phyloP scores from a whole-genome alignment of 1,140 invertebrate genomes.

The Maniola jurtina region DNA sequence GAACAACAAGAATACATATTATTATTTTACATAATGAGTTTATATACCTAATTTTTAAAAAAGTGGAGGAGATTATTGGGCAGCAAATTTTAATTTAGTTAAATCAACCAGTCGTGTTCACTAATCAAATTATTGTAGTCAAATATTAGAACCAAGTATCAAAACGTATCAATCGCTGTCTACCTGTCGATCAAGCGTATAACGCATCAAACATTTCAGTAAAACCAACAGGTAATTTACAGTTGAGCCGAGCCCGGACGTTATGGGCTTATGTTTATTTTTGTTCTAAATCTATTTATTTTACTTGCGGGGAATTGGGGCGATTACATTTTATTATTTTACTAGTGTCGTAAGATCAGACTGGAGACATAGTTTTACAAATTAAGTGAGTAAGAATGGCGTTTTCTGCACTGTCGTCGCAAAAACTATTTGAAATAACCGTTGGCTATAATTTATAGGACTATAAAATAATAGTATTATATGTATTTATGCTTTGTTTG shows the following conservation, averaged over 20 bases:
- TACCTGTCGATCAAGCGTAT: constrained; percentile 60
- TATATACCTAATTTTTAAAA: too few relatives aligned
- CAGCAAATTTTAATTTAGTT: too few relatives aligned
- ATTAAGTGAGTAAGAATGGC: too few relatives aligned
- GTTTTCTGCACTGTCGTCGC: too few relatives aligned
- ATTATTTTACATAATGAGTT: too few relatives aligned
- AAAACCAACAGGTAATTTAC: constrained; percentile 73
- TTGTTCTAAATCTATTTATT: constrained; percentile 67
- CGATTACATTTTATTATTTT: constrained; percentile 69
- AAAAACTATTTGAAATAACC: too few relatives aligned
- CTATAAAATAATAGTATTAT: too few relatives aligned
- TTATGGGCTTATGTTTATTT: constrained; percentile 59
- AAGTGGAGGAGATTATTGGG: too few relatives aligned
- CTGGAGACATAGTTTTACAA: not conserved
- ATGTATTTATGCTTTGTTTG: too few relatives aligned
- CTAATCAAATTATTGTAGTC: not conserved
- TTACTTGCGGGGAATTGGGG: constrained; percentile 46
- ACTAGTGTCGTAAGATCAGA: constrained; percentile 10
- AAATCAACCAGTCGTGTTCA: too few relatives aligned
- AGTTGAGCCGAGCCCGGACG: constrained; percentile 39
- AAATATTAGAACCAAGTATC: constrained; percentile 32
- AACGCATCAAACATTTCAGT: constrained; percentile 71
- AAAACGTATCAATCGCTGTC: constrained; percentile 24
- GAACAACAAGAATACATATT: too few relatives aligned
- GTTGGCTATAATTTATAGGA: too few relatives aligned